Conservation (phyloP, 2,113 vertebrate genomes). For the Xiphias gladius region DNA sequence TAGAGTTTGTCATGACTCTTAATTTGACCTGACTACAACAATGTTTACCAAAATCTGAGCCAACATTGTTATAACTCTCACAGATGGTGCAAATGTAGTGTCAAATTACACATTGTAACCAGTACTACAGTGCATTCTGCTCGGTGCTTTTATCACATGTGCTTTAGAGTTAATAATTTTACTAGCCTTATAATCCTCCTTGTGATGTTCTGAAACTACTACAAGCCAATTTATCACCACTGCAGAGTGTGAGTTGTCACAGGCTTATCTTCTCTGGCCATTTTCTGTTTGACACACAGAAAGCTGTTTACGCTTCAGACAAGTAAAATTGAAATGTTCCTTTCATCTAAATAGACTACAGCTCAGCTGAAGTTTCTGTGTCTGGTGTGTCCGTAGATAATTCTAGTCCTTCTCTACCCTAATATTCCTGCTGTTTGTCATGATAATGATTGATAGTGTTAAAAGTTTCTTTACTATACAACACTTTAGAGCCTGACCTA, state of each 20-base stretch:
- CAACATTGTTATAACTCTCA: neutral
- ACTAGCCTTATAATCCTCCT: slow-evolving; percentile 36
- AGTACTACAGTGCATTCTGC: slow-evolving; percentile 1
- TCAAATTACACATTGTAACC: slow-evolving; percentile 33
- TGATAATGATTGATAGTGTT: slow-evolving; percentile 18
- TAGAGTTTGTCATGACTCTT: neutral
- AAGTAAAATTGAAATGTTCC: slow-evolving; percentile 54
- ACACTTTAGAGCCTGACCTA: neutral
- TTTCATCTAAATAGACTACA: slow-evolving; percentile 62
- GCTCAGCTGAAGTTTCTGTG: slow-evolving; percentile 31
- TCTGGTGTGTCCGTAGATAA: slow-evolving; percentile 39
- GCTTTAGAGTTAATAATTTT: slow-evolving; percentile 58
- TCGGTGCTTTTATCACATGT: slow-evolving; percentile 49
- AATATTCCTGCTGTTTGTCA: slow-evolving; percentile 19
- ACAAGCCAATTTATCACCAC: slow-evolving; percentile 11
- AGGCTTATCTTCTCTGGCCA: slow-evolving; percentile 25
- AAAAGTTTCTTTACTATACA: slow-evolving; percentile 14
- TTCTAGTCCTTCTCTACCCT: slow-evolving; percentile 29
- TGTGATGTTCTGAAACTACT: slow-evolving; percentile 51
- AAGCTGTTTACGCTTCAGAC: slow-evolving; percentile 57
- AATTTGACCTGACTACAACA: neutral
- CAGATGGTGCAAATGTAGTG: slow-evolving; percentile 35
- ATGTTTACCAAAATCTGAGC: neutral
- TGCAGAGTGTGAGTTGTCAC: slow-evolving; percentile 4
- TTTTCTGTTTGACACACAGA: slow-evolving; percentile 35